Evolutionary conservation across 2,797 vertebrate species (phyloP).

Genomic region (Sphaeramia orbicularis): DNA sequence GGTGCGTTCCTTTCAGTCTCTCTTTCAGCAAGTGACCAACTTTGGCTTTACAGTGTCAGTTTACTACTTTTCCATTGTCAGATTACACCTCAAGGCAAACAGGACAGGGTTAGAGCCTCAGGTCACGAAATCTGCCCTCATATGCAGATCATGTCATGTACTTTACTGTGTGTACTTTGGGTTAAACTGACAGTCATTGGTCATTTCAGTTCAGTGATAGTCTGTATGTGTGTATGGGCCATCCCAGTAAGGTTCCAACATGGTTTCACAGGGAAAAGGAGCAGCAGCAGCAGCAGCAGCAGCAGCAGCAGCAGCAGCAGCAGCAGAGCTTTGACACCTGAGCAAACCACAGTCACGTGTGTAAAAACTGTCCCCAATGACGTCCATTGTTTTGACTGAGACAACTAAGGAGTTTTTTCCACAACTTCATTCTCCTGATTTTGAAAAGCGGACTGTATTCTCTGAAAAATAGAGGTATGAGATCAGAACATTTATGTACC

Average conservation of each 20-base stretch:
- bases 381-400: constrained; percentile 12
- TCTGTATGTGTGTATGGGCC: not conserved
- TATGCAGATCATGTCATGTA: constrained; percentile 1
- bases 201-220: not conserved
- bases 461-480: too few species aligned
- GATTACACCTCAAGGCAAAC: constrained; percentile 35
- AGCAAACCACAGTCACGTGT: constrained; percentile 17
- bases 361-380: not conserved
- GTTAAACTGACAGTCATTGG: too few species aligned
- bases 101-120: not conserved
- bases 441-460: too few species aligned
- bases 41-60: constrained; percentile 39
- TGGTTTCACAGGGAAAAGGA: too few species aligned
- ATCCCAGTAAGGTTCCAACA: not conserved
- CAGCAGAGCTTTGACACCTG: constrained; percentile 12
- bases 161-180: constrained; percentile 10
- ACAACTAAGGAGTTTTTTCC: not conserved
- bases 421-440: not conserved
- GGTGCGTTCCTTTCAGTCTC: constrained; percentile 31
- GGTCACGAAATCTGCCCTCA: not conserved
- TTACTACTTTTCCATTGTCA: constrained; percentile 58
- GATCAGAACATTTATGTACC: too few species aligned
- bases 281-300: too few species aligned
- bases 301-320: too few species aligned
- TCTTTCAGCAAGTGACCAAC: constrained; percentile 22